Evolutionary conservation across 2,888 invertebrate species (phyloP).

Genomic region (Parascotia fuliginaria): DNA sequence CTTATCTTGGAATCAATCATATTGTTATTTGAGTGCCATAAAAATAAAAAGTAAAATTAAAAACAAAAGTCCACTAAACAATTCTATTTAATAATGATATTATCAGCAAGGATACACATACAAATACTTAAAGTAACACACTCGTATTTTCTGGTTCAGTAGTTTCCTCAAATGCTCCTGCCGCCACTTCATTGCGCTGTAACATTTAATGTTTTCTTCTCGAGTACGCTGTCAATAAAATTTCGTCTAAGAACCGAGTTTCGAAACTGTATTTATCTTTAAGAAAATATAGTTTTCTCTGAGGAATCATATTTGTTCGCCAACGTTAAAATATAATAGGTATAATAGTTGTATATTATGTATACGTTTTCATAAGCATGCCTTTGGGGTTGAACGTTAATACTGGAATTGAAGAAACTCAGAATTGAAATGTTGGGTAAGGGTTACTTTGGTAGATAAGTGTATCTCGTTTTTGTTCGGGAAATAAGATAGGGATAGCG

Average conservation of each 20-base stretch:
- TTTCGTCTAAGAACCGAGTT: slow-evolving; percentile 15
- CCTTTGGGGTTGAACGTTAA: not conserved
- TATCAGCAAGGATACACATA: too few relatives aligned
- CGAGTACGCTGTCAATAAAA: slow-evolving; percentile 13
- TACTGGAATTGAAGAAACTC: not conserved
- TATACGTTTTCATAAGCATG: slow-evolving; percentile 8
- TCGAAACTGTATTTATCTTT: slow-evolving; percentile 22
- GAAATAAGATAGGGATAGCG: not conserved
- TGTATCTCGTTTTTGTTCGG: not conserved
- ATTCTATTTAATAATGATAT: too few relatives aligned
- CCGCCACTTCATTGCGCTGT: not conserved
- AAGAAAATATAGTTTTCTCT: slow-evolving; percentile 23
- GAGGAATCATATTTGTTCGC: slow-evolving; percentile 25
- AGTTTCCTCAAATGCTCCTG: not conserved
- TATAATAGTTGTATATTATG: slow-evolving; percentile 28
- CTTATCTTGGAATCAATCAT: too few relatives aligned
- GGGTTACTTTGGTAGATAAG: not conserved
- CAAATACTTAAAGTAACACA: too few relatives aligned
- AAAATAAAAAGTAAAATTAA: too few relatives aligned
- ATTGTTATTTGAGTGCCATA: too few relatives aligned
- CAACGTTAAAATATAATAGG: slow-evolving; percentile 30
- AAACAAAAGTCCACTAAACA: too few relatives aligned
- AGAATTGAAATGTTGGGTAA: not conserved
- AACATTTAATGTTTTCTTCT: slow-evolving; percentile 1
- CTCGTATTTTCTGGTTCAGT: not conserved